phyloP scores from a whole-genome alignment of 1,140 invertebrate genomes.

The Euwallacea fornicatus region DNA sequence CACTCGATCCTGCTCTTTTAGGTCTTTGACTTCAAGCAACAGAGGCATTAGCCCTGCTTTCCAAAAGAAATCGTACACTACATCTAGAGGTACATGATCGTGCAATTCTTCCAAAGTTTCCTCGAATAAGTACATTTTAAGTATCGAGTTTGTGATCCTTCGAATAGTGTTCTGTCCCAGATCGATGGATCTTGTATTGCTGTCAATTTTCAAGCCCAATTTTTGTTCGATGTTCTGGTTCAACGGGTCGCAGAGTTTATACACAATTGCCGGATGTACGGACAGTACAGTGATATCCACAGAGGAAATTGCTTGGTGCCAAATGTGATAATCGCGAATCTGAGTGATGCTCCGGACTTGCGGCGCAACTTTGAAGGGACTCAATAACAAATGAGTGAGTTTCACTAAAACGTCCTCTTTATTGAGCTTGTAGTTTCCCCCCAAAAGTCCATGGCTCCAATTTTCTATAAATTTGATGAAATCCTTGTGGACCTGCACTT shows the following conservation, averaged over 20 bases:
- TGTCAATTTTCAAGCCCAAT: constrained; percentile 21
- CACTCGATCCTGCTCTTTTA: constrained; percentile 15
- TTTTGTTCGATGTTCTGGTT: constrained; percentile 21
- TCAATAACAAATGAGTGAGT: constrained; percentile 21
- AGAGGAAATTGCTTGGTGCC: constrained; percentile 21
- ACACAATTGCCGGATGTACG: constrained; percentile 20
- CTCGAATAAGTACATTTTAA: constrained; percentile 37
- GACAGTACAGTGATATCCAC: constrained; percentile 27
- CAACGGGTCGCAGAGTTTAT: constrained; percentile 24
- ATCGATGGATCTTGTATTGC: constrained; percentile 10
- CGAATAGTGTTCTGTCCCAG: constrained; percentile 8
- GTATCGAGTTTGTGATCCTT: constrained; percentile 12
- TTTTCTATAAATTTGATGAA: constrained; percentile 24
- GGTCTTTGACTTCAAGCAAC: constrained; percentile 12
- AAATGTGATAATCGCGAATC: constrained; percentile 15
- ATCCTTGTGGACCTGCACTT: constrained; percentile 14
- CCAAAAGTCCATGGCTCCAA: constrained; percentile 25
- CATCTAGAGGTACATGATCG: constrained; percentile 17
- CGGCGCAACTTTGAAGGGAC: constrained; percentile 6
- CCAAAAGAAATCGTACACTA: constrained; percentile 29
- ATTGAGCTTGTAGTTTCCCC: constrained; percentile 32
- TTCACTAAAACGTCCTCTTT: constrained; percentile 36
- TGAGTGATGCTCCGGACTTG: neutral
- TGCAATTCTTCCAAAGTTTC: constrained; percentile 19
- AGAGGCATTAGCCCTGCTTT: constrained; percentile 31